A percentile compares a stretch with the other conserved stretches of the same genome.
These are phyloP conservation scores for Diadumene lineata DNA, from an alignment of 92 coral and sea anemone species.

Conservation along the genomic window DNA sequence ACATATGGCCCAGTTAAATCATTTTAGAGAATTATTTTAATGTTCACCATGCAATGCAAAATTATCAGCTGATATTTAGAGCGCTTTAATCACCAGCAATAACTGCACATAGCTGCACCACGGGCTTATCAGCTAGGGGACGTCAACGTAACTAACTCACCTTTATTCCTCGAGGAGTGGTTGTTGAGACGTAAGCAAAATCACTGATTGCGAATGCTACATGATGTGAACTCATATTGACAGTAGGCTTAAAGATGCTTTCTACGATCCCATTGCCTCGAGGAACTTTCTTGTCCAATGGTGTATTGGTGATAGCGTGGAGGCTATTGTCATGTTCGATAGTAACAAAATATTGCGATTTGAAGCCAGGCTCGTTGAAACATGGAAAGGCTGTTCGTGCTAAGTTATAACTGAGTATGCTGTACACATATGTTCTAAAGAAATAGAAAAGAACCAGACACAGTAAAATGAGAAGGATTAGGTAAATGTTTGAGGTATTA, in stretches of 20 bases:
- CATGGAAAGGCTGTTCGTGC: slow-evolving; percentile 85
- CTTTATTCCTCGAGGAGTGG: background rate
- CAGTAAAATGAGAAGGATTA: slow-evolving; percentile 40
- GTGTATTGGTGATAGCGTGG: slow-evolving; percentile 82
- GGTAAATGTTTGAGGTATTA: too few relatives aligned
- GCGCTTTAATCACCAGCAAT: too few relatives aligned
- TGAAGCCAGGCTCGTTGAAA: slow-evolving; percentile 85
- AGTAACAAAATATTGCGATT: slow-evolving; percentile 59
- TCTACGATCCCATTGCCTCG: slow-evolving; percentile 48
- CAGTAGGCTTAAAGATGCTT: slow-evolving; percentile 47
- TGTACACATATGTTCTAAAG: slow-evolving; percentile 29
- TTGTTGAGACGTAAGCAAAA: background rate
- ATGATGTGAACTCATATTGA: background rate
- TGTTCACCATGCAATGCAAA: too few relatives aligned
- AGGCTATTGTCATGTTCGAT: slow-evolving; percentile 55
- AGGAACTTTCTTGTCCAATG: slow-evolving; percentile 23
- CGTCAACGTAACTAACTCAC: too few relatives aligned
- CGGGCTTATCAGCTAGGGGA: too few relatives aligned
- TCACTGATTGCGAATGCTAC: background rate
- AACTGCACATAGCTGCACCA: too few relatives aligned
- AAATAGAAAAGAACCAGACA: slow-evolving; percentile 58
- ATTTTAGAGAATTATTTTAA: too few relatives aligned
- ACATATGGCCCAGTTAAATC: too few relatives aligned
- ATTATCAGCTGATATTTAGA: too few relatives aligned
- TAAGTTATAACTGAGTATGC: slow-evolving; percentile 65